Evolutionary conservation across 2,888 invertebrate genomes (phyloP).

Genomic region (Mellilla xanthometata): DNA sequence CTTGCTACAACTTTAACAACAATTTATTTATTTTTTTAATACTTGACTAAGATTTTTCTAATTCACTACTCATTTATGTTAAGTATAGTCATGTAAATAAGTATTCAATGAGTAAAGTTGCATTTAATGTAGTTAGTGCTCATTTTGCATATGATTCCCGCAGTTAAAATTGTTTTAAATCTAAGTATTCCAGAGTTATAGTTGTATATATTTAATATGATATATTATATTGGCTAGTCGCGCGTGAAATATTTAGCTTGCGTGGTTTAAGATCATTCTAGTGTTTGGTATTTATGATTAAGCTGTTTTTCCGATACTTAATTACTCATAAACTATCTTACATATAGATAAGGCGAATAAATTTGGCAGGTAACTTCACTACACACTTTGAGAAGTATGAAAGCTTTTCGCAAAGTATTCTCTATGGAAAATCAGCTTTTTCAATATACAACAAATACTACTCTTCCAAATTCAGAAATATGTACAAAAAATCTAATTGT

Average conservation of each 20-base stretch:
- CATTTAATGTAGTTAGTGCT: constrained; percentile 76
- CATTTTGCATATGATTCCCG: constrained; percentile 48
- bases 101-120: constrained; percentile 64
- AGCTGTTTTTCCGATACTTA: constrained; percentile 27
- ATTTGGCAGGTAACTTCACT: too few relatives aligned
- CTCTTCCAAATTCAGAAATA: constrained; percentile 46
- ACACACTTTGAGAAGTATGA: too few relatives aligned
- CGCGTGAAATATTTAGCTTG: constrained; percentile 52
- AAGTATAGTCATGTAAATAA: constrained; percentile 64
- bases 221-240: constrained; percentile 64
- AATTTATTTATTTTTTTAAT: constrained; percentile 4
- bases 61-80: constrained; percentile 32
- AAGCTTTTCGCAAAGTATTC: not conserved
- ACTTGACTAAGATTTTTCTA: constrained; percentile 17
- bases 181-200: constrained; percentile 42
- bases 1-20: constrained; percentile 2
- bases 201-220: constrained; percentile 40
- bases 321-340: not conserved
- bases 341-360: too few relatives aligned
- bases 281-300: not conserved
- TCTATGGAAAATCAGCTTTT: constrained; percentile 6
- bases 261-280: constrained; percentile 37
- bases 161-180: constrained; percentile 44
- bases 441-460: constrained; percentile 20
- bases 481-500: constrained; percentile 72